phyloP scores from a whole-genome alignment of 2,797 vertebrate genomes.

The Lutjanus campechanus region DNA sequence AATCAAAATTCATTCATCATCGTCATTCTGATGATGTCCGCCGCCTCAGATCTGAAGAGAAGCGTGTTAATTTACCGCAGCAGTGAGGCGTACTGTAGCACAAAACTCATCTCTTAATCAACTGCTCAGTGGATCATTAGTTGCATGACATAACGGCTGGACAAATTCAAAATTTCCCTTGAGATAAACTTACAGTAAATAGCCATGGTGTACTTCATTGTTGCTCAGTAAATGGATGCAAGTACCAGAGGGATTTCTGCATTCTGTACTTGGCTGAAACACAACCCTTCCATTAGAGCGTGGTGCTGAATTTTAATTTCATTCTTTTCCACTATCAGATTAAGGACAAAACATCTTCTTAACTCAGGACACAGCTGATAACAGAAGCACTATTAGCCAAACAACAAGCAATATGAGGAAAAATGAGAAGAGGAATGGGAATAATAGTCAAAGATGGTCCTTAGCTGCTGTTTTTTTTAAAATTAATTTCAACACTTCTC shows the following conservation, averaged over 20 bases:
- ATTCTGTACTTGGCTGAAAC: constrained; percentile 8
- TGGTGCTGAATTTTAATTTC: neutral
- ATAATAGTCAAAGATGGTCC: neutral
- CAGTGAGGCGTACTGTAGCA: neutral
- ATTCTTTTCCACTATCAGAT: neutral
- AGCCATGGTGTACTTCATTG: constrained; percentile 7
- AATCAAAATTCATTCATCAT: constrained; percentile 17
- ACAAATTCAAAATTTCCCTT: constrained; percentile 11
- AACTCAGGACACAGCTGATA: neutral
- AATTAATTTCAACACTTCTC: neutral
- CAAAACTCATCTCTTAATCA: constrained; percentile 17
- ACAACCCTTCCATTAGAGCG: constrained; percentile 17
- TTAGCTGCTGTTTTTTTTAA: neutral
- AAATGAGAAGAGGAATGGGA: neutral
- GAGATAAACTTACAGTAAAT: constrained; percentile 23
- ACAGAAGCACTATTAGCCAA: neutral
- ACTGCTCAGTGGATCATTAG: constrained; percentile 12
- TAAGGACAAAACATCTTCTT: neutral
- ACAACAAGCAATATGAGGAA: neutral
- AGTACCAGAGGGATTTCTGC: constrained; percentile 18
- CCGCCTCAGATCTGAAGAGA: neutral
- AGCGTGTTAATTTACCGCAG: neutral
- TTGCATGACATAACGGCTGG: constrained; percentile 12
- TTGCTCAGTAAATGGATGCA: constrained; percentile 34
- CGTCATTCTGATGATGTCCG: neutral